phyloP scores from a whole-genome alignment of 1,140 invertebrate species.

The Zaprionus capensis region DNA sequence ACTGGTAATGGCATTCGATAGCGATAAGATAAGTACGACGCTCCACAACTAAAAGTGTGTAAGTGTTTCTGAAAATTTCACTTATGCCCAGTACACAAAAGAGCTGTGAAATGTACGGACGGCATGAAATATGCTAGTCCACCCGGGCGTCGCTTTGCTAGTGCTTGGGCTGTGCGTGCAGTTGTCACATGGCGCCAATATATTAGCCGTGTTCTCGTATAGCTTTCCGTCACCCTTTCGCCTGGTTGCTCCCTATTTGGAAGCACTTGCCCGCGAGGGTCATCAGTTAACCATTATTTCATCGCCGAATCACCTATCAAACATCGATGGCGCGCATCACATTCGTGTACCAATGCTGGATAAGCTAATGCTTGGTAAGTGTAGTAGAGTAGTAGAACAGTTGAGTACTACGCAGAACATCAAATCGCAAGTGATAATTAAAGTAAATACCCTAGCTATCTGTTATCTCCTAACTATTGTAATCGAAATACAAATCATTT shows the following conservation, averaged over 20 bases:
- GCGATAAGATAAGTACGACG: slow-evolving; percentile 34
- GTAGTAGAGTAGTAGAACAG: not conserved
- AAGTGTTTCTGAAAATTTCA: not conserved
- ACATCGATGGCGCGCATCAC: slow-evolving; percentile 55
- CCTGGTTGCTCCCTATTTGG: slow-evolving; percentile 47
- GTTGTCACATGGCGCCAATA: slow-evolving; percentile 42
- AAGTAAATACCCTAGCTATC: not conserved
- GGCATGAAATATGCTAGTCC: slow-evolving; percentile 18
- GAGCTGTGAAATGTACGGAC: slow-evolving; percentile 51
- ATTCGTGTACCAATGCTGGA: slow-evolving; percentile 50
- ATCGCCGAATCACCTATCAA: slow-evolving; percentile 3
- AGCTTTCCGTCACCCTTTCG: slow-evolving; percentile 35
- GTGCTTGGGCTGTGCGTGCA: slow-evolving; percentile 27
- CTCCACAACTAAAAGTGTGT: not conserved
- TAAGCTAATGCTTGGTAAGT: slow-evolving; percentile 36
- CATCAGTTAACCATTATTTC: slow-evolving; percentile 62
- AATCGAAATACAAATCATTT: not conserved
- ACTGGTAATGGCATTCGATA: slow-evolving; percentile 8
- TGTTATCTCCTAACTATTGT: not conserved
- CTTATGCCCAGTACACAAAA: slow-evolving; percentile 19
- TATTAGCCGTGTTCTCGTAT: slow-evolving; percentile 63
- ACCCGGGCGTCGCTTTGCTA: slow-evolving; percentile 10
- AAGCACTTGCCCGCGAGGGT: slow-evolving; percentile 34
- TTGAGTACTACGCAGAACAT: not conserved
- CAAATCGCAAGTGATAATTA: not conserved